Evolutionary conservation across 2,113 vertebrate genomes (phyloP).

Genomic region (Aramus guarauna): DNA sequence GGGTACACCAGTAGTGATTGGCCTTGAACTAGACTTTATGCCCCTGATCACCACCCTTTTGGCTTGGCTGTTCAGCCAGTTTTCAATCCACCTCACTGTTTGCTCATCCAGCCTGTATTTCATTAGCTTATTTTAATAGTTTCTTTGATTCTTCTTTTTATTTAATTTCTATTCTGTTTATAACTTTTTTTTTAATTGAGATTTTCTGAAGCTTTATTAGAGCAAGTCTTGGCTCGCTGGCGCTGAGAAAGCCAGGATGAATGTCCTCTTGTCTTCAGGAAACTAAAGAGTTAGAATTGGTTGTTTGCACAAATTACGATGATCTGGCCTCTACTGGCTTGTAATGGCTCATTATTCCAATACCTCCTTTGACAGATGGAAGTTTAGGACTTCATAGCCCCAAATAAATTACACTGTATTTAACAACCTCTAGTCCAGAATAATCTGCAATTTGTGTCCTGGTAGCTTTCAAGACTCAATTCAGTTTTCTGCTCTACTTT

Average conservation of each 20-base stretch:
- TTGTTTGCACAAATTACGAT: background rate
- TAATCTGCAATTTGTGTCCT: background rate
- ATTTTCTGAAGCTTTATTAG: background rate
- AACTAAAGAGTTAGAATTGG: background rate
- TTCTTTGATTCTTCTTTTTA: background rate
- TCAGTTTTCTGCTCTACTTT: background rate
- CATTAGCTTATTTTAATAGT: background rate
- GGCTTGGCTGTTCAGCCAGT: background rate
- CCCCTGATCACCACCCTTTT: background rate
- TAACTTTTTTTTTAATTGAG: background rate
- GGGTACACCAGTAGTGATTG: background rate
- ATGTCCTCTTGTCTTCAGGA: background rate
- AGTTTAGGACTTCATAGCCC: background rate
- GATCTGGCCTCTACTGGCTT: background rate
- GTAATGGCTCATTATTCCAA: background rate
- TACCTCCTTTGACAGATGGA: background rate
- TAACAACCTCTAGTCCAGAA: background rate
- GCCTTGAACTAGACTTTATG: background rate
- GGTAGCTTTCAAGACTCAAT: background rate
- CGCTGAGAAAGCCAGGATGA: background rate
- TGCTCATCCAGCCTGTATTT: accelerated
- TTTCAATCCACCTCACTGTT: background rate
- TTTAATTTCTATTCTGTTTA: background rate
- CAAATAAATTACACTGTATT: background rate
- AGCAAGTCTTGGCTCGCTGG: background rate